Percentiles rank a stretch among this genome's conserved stretches.
Conservation (phyloP, 2,888 invertebrate species). For the Gymnocheta viridis region DNA sequence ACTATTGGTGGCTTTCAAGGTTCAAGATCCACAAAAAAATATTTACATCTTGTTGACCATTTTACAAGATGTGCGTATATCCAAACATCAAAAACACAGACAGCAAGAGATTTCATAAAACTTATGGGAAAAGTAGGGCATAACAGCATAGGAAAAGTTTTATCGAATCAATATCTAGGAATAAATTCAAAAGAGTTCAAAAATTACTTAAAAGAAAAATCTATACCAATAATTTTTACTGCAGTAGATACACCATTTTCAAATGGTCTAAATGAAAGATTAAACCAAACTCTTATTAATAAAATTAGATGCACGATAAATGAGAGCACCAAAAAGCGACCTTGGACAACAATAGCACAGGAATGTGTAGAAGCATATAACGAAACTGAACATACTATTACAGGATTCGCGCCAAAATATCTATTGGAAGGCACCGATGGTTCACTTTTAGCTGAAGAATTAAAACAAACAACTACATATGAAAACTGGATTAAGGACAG, state of each 20-base stretch:
- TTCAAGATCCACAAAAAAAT: constrained; percentile 75
- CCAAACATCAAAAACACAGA: constrained; percentile 46
- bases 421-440: constrained; percentile 58
- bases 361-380: constrained; percentile 56
- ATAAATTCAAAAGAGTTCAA: constrained; percentile 76
- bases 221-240: constrained; percentile 61
- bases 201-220: constrained; percentile 71
- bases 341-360: constrained; percentile 62
- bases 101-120: constrained; percentile 74
- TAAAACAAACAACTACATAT: constrained; percentile 43
- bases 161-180: constrained; percentile 74
- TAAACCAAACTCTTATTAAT: no score
- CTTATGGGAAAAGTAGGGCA: constrained; percentile 69
- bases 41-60: constrained; percentile 75
- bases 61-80: constrained; percentile 75
- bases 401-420: constrained; percentile 59
- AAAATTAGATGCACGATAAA: constrained; percentile 68
- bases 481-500: constrained; percentile 50
- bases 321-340: constrained; percentile 48
- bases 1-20: constrained; percentile 76
- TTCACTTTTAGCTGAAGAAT: constrained; percentile 55
- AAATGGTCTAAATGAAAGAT: no score
- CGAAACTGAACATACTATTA: constrained; percentile 65
- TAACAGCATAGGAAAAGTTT: constrained; percentile 71
- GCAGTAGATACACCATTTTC: no score